Conservation (phyloP, 1,140 invertebrate species). For the Drosophila kohkoa region DNA sequence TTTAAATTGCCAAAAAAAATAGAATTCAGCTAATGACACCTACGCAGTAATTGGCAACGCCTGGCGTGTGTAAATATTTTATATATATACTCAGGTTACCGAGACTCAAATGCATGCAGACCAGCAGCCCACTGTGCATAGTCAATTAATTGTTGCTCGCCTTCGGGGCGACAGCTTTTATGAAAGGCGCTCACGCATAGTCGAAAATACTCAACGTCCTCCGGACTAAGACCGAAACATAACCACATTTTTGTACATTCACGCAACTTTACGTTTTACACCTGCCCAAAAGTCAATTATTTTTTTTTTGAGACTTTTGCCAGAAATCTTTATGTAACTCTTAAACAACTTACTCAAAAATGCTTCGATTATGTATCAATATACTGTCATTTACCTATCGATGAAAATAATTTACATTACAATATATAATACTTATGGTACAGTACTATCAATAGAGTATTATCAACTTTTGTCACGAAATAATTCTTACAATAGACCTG, state of each 20-base stretch:
- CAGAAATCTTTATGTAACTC: constrained; percentile 53
- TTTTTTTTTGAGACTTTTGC: constrained; percentile 42
- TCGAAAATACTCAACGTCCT: constrained; percentile 63
- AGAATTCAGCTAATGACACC: constrained; percentile 69
- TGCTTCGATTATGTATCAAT: background rate
- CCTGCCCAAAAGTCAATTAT: constrained; percentile 76
- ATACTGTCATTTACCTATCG: too few species aligned
- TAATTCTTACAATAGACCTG: too few species aligned
- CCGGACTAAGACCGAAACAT: constrained; percentile 48
- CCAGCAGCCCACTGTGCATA: constrained; percentile 58
- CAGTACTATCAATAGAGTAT: too few species aligned
- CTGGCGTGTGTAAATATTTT: background rate
- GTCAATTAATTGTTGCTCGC: constrained; percentile 80
- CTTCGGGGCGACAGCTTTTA: constrained; percentile 76
- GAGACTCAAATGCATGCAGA: constrained; percentile 60
- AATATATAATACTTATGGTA: too few species aligned
- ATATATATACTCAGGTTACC: constrained; percentile 5
- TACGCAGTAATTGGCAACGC: constrained; percentile 52
- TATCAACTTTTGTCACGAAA: too few species aligned
- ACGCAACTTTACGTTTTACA: constrained; percentile 65
- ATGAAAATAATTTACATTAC: too few species aligned
- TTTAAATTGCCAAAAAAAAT: constrained; percentile 62
- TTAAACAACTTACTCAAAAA: constrained; percentile 55
- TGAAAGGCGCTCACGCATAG: constrained; percentile 60
- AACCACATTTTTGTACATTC: constrained; percentile 65